Percentiles rank a stretch among this genome's conserved stretches.
Evolutionary conservation across 1,140 invertebrate genomes (phyloP).

Genomic region (Arctopsyche grandis): DNA sequence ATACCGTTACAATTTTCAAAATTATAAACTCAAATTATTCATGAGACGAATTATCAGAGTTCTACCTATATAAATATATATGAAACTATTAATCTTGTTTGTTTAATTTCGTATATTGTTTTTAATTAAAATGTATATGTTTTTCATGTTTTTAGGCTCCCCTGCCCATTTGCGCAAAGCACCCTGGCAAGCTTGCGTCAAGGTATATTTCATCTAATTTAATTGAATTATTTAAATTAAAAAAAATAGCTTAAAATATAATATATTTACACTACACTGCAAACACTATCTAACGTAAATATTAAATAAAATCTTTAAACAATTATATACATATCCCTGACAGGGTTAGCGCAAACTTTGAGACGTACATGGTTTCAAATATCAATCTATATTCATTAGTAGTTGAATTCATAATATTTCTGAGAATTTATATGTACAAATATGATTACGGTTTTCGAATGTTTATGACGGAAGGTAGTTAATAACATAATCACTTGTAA

Average conservation of each 20-base stretch:
- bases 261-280: background rate
- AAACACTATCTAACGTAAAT: background rate
- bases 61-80: background rate
- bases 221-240: background rate
- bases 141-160: conserved; percentile 60
- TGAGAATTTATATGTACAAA: background rate
- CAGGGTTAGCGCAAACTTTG: background rate
- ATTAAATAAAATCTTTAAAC: background rate
- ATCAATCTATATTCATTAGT: too few species aligned
- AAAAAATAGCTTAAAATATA: background rate
- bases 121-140: too few species aligned
- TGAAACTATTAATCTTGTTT: background rate
- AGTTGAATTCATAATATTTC: background rate
- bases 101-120: too few species aligned
- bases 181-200: conserved; percentile 67
- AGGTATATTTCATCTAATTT: conserved; percentile 57
- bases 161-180: conserved; percentile 66
- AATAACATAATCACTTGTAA: conserved; percentile 16
- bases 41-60: too few species aligned
- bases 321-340: background rate
- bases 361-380: too few species aligned
- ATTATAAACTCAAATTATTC: too few species aligned
- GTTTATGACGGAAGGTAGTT: too few species aligned
- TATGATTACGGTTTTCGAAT: background rate
- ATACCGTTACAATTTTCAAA: too few species aligned